These are phyloP conservation scores for Muscicapa adusta DNA, from an alignment of 2,113 vertebrate genomes.

Conservation along the genomic window DNA sequence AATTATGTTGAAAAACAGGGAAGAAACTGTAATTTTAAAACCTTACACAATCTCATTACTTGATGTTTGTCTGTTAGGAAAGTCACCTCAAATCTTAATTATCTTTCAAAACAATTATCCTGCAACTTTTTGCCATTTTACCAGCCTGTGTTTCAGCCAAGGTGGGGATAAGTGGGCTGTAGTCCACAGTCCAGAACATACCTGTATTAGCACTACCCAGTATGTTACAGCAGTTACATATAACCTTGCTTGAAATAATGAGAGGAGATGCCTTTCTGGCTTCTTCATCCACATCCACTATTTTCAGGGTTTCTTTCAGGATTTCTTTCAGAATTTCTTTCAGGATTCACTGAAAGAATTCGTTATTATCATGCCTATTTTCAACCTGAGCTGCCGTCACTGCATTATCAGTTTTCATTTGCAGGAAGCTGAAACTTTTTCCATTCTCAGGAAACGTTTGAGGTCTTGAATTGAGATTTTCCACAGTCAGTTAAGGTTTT, in stretches of 20 bases:
- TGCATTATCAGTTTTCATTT: neutral
- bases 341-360: neutral
- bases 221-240: neutral
- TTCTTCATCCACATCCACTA: neutral
- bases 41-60: neutral
- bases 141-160: neutral
- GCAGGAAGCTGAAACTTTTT: neutral
- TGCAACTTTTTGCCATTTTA: neutral
- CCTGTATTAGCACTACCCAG: neutral
- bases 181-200: neutral
- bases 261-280: neutral
- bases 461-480: neutral
- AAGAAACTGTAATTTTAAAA: neutral
- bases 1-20: neutral
- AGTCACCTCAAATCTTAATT: neutral
- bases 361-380: neutral
- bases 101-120: neutral
- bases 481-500: neutral
- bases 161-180: neutral
- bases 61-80: neutral
- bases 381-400: neutral
- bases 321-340: neutral
- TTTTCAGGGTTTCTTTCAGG: neutral
- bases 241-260: neutral
- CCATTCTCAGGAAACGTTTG: neutral